phyloP scores from a whole-genome alignment of 2,888 invertebrate genomes.

The Xiphydria camelus region DNA sequence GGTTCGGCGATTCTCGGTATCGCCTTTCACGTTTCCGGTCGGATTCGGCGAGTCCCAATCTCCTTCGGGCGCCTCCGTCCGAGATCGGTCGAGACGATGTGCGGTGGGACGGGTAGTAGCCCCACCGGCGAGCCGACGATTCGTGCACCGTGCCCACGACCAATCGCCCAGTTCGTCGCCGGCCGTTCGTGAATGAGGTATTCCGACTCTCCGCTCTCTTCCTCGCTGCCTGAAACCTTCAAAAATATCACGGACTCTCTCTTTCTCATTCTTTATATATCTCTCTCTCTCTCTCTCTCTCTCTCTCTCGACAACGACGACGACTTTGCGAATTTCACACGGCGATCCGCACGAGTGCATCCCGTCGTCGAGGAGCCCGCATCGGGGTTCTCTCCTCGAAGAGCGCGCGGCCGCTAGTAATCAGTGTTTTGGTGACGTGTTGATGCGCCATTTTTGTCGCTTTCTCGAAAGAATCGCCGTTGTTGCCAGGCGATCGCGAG shows the following conservation, averaged over 20 bases:
- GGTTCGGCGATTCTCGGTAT: constrained; percentile 32
- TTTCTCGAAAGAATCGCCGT: no score
- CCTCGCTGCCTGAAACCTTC: neutral
- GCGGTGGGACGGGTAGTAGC: constrained; percentile 38
- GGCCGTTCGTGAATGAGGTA: constrained; percentile 49
- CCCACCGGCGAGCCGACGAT: constrained; percentile 24
- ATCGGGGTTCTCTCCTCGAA: no score
- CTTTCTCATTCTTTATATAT: neutral
- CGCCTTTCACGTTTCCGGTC: constrained; percentile 37
- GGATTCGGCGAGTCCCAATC: constrained; percentile 39
- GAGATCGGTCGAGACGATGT: constrained; percentile 34
- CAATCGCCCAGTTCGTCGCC: constrained; percentile 56
- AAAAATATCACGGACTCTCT: neutral
- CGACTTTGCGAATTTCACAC: constrained; percentile 19
- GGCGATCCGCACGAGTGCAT: no score
- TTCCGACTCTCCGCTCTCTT: constrained; percentile 11
- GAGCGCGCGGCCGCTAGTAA: no score
- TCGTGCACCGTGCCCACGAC: constrained; percentile 34
- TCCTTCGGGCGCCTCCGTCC: constrained; percentile 37
- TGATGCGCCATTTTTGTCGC: constrained; percentile 40
- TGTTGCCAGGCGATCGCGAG: no score
- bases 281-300: neutral
- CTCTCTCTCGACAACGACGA: constrained; percentile 9
- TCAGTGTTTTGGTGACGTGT: constrained; percentile 45
- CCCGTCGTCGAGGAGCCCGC: no score